These are phyloP conservation scores for Urocynchramus pylzowi DNA, from an alignment of 2,113 vertebrate species.

Conservation along the genomic window DNA sequence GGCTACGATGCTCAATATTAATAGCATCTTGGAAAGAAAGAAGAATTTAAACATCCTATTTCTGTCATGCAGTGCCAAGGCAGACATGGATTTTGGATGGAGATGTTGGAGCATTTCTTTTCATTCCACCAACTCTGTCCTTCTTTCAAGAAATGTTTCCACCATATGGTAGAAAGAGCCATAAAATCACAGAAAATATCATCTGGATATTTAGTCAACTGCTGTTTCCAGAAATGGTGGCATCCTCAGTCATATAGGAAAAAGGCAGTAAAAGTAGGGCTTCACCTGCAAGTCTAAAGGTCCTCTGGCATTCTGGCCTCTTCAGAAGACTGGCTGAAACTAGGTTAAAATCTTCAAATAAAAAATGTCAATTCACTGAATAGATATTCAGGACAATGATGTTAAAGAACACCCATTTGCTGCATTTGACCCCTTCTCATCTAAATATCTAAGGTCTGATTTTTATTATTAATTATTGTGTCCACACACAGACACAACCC, in stretches of 20 bases:
- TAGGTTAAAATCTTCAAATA: background rate
- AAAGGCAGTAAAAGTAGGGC: background rate
- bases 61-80: constrained; percentile 34
- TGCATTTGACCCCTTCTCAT: background rate
- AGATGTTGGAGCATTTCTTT: background rate
- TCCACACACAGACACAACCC: background rate
- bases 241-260: background rate
- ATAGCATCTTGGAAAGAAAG: constrained; percentile 17
- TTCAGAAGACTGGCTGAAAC: background rate
- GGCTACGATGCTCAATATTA: background rate
- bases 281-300: background rate
- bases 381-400: background rate
- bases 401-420: background rate
- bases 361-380: background rate
- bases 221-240: background rate
- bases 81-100: background rate
- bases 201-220: constrained; percentile 36
- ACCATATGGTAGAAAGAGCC: constrained; percentile 19
- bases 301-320: background rate
- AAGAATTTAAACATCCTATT: constrained; percentile 7
- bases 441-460: background rate
- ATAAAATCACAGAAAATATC: background rate
- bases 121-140: background rate
- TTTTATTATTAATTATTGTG: background rate
- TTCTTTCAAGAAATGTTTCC: constrained; percentile 33